Evolutionary conservation across 2,113 vertebrate species (phyloP).

Genomic region (Embiotoca jacksoni): DNA sequence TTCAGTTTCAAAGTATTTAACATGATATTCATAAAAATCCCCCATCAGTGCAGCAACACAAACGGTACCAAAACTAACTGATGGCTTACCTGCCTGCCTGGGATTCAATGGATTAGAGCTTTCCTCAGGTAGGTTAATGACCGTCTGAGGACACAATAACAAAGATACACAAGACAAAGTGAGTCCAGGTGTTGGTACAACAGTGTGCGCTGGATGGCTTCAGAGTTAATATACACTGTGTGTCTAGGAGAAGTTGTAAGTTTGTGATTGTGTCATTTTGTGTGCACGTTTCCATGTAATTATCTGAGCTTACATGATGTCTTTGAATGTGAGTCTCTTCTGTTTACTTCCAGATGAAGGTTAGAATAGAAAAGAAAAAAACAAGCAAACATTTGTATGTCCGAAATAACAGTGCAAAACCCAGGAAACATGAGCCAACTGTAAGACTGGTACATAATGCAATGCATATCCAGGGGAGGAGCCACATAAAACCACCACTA

Average conservation of each 20-base stretch:
- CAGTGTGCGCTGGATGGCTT: background rate
- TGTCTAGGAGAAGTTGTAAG: background rate
- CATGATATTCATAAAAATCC: background rate
- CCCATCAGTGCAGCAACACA: background rate
- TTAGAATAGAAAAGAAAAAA: background rate
- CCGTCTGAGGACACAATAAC: conserved; percentile 50
- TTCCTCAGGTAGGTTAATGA: conserved; percentile 55
- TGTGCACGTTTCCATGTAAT: background rate
- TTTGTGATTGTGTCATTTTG: conserved; percentile 21
- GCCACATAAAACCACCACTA: background rate
- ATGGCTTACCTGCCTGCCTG: conserved; percentile 65
- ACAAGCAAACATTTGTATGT: no score
- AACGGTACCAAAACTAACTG: background rate
- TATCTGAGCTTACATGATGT: background rate
- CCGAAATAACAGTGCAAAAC: background rate
- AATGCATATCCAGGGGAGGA: background rate
- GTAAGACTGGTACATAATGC: background rate
- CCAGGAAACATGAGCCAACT: background rate
- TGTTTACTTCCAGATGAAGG: background rate
- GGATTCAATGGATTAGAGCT: conserved; percentile 77
- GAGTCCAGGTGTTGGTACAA: conserved; percentile 21
- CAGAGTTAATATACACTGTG: background rate
- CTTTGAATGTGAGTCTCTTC: background rate
- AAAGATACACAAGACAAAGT: conserved; percentile 4
- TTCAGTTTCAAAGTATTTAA: background rate